Conservation (phyloP, 2,888 invertebrate genomes). For the Epistrophe grossulariae region DNA sequence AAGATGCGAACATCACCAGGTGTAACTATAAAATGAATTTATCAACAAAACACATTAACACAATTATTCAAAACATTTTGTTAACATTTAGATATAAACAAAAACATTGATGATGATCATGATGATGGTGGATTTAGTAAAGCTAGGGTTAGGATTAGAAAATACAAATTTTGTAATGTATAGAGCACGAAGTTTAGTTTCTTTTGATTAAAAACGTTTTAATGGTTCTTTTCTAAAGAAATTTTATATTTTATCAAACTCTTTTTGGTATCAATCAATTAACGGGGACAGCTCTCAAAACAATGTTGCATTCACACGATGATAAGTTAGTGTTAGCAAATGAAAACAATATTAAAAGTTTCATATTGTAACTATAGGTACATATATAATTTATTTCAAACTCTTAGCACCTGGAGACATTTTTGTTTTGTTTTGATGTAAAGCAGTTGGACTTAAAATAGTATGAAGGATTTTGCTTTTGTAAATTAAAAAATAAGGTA, state of each 20-base stretch:
- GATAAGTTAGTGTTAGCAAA: conserved; percentile 27
- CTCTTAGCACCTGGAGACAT: conserved; percentile 61
- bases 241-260: background rate
- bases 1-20: conserved; percentile 75
- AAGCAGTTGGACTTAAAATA: conserved; percentile 59
- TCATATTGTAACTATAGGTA: background rate
- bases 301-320: conserved; percentile 3
- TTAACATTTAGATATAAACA: conserved; percentile 25
- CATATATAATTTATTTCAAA: conserved; percentile 3
- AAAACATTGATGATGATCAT: conserved; percentile 28
- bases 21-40: conserved; percentile 72
- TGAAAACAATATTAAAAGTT: conserved; percentile 3
- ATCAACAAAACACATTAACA: conserved; percentile 51
- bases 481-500: conserved; percentile 41
- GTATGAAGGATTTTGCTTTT: conserved; percentile 50
- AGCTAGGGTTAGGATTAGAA: background rate
- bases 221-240: background rate
- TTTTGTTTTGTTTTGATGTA: conserved; percentile 48
- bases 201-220: background rate
- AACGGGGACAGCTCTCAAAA: background rate
- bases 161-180: background rate
- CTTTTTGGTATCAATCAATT: background rate
- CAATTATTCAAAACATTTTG: conserved; percentile 36
- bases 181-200: background rate
- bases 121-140: conserved; percentile 11